phyloP scores from a whole-genome alignment of 2,113 vertebrate genomes.

The Lynx canadensis region DNA sequence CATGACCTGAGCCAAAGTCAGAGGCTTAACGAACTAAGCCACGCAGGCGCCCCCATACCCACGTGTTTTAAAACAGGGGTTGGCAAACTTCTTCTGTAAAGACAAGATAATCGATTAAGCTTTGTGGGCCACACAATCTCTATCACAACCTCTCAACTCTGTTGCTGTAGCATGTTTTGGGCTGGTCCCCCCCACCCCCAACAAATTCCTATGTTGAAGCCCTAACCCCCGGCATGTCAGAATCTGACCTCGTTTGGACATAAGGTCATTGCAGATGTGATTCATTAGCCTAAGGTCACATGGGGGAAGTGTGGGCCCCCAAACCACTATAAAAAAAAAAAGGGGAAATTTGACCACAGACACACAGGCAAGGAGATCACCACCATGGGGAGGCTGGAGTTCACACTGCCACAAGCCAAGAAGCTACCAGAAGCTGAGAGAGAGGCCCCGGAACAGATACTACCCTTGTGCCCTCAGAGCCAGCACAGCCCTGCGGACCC shows the following conservation, averaged over 20 bases:
- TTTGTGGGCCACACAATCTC: not conserved
- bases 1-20: too few relatives aligned
- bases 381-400: not conserved
- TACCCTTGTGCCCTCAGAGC: not conserved
- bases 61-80: not conserved
- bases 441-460: rapidly evolving
- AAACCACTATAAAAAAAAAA: not conserved
- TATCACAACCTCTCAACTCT: not conserved
- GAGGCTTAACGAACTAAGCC: too few relatives aligned
- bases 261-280: not conserved
- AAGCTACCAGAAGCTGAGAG: not conserved
- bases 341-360: not conserved
- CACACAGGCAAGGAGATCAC: rapidly evolving
- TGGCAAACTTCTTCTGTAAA: not conserved
- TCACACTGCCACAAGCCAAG: not conserved
- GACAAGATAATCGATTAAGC: not conserved
- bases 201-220: not conserved
- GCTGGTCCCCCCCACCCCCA: not conserved
- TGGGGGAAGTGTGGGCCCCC: not conserved
- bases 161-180: not conserved
- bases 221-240: not conserved
- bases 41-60: not conserved
- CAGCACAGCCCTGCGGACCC: not conserved
- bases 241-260: not conserved
- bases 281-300: not conserved